A percentile compares a stretch with the other conserved stretches of the same genome.
phyloP scores from a whole-genome alignment of 2,888 invertebrate species.

The Cephus runcator region DNA sequence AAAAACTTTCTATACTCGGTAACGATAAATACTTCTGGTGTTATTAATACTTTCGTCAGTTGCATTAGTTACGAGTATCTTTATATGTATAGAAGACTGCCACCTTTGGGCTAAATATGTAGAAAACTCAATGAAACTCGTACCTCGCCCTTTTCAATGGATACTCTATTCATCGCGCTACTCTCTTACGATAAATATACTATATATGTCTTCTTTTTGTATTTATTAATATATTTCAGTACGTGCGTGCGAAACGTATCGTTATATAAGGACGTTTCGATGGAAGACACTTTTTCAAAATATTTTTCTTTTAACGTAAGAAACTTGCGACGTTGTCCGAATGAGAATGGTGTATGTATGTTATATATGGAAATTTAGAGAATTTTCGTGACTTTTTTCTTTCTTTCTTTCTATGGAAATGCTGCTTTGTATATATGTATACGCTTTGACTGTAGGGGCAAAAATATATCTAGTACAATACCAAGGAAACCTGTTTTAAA shows the following conservation, averaged over 20 bases:
- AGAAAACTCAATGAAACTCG: neutral
- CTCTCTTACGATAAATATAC: neutral
- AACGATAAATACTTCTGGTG: neutral
- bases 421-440: constrained; percentile 31
- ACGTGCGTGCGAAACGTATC: neutral
- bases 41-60: neutral
- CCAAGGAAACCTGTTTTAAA: constrained; percentile 35
- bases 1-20: neutral
- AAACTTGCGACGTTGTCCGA: neutral
- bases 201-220: neutral
- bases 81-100: neutral
- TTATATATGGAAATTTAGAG: neutral
- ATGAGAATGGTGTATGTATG: neutral
- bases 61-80: neutral
- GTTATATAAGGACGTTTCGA: neutral
- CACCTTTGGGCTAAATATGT: neutral
- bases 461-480: constrained; percentile 11
- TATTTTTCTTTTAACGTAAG: neutral
- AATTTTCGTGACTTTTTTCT: neutral
- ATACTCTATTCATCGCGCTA: neutral
- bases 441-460: constrained; percentile 13
- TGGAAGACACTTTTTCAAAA: neutral
- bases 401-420: constrained; percentile 31
- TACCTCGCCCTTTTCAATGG: neutral
- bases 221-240: neutral